Conservation (phyloP, 35 echinoderm and acorn worm species). For the Strongylocentrotus purpuratus region DNA sequence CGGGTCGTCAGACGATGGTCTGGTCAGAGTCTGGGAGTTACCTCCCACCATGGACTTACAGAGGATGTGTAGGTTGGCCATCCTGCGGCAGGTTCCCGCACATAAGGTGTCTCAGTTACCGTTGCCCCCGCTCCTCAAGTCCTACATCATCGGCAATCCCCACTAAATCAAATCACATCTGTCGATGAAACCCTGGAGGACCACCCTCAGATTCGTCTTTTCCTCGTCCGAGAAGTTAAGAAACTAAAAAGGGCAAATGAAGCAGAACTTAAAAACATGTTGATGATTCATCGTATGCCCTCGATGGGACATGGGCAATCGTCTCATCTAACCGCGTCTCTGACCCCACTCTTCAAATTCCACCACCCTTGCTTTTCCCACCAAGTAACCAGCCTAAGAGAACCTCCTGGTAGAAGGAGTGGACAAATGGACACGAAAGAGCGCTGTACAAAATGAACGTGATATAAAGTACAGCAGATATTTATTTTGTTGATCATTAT, state of each 20-base stretch:
- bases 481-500: constrained; percentile 17
- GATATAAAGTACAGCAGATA: neutral
- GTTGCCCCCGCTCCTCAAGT: constrained; percentile 67
- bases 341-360: neutral
- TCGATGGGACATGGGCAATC: neutral
- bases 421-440: neutral
- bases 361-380: neutral
- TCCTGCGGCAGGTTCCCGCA: constrained; percentile 71
- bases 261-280: neutral
- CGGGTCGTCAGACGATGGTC: constrained; percentile 71
- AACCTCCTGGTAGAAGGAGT: neutral
- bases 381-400: neutral
- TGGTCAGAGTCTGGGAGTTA: constrained; percentile 75
- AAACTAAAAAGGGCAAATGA: neutral
- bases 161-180: neutral
- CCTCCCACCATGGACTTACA: constrained; percentile 58
- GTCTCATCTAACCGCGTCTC: neutral
- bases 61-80: constrained; percentile 69
- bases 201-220: neutral
- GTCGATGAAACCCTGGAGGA: neutral
- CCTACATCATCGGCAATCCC: constrained; percentile 78
- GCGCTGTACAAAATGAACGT: neutral
- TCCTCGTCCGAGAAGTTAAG: neutral
- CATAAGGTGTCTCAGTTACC: constrained; percentile 75
- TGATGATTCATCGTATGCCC: neutral